Base-by-base conservation (phyloP, 2,888 invertebrate genomes). In the Drosophila neonasuta region DNA sequence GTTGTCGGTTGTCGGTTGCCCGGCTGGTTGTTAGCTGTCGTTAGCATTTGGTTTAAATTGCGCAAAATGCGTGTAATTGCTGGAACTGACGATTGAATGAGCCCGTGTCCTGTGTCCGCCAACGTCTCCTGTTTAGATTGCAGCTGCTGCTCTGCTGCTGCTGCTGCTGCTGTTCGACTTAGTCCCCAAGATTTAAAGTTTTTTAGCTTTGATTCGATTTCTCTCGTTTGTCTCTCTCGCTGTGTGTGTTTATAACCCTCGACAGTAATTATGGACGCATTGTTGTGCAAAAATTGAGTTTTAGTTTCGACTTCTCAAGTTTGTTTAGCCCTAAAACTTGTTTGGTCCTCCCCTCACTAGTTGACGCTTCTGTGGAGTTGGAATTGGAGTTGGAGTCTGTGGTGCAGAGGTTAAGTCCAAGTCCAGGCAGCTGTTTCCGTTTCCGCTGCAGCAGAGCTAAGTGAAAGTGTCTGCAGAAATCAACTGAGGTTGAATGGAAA, bases 1-100 rank as follows among this genome's bases (percentile, higher is more conserved):
- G 49, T 74, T 70, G 76, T 66, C 42, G 79, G 45, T 68, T 77
- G 80, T 77, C 78, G 82, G 82, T 82, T 80, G 82, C 45, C 86
- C 73, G 77, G 65, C 77, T 64, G 74, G 80, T 79, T 79, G 81
- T 81, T 75, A 79, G 74, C 86, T 85, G 84, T 85, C 84, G 86
- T 86, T 85, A 86, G 84, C 86, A 85, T 83, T 85, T 85, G 85
- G 86, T 71, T 86, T 85, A 85, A 85, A 85, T 85, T 85, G 85
- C 80, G 82, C 81, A 85, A 85, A 85, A 86, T 85, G 85, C 85
- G 85, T 86, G 85, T 85, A 85, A 85, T 85, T 85, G 85, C 85
- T 84, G 81, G 82, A 83, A 86, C 86, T 83, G 86, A 85, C 86
- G 80, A 85, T 85, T 82, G 83, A 82, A 82, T 85, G 83, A 80